Base-by-base conservation (phyloP, 2,113 vertebrate species). In the Seriola aureovittata region DNA sequence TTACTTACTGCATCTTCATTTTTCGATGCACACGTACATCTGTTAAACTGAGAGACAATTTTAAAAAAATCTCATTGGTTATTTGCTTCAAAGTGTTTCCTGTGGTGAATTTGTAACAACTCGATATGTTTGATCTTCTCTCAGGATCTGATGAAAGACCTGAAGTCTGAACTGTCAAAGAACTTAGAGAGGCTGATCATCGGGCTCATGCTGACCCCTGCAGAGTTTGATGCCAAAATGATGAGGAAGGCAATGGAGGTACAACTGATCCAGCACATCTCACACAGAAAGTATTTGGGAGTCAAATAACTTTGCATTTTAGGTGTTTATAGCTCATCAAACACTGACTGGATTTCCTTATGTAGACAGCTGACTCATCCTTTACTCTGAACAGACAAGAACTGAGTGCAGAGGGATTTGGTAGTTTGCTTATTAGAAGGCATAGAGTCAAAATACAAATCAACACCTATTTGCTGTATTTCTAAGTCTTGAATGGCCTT, bases 181-280 rank as follows among this genome's bases (percentile, higher is more conserved):
- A 97, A 97, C 91, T 80, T 99, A 80, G 96, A 96, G 4, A 96
- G 96, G 82, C 94, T 99, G 82, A 96, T 99, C 80, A 96, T 99
- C 0, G 97, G 95, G 13, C 95, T 99, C 17, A 98, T 99, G 98
- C 88, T 99, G 96, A 96, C 96, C 0, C 97, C 97, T 0, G 96
- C 96, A 0, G 97, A 98, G 88, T 99, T 98, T 6, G 97, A 99
- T 25, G 98, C 98, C 90, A 99, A 98, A 93, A 99, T 99, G 95
- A 95, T 99, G 94, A 97, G 93, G 92, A 99, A 99, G 84, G 98
- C 98, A 0, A 98, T 99, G 85, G 97, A 98, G 97, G 98, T 80
- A 58, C 55, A n/a, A 62, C 9, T 55, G 25, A 69, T 23, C 2
- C 32, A n/a, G 32, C 32, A 52, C 38, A 44, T 3, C 44, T 34